Base-by-base conservation (phyloP, 2,113 vertebrate species). In the Takifugu flavidus region DNA sequence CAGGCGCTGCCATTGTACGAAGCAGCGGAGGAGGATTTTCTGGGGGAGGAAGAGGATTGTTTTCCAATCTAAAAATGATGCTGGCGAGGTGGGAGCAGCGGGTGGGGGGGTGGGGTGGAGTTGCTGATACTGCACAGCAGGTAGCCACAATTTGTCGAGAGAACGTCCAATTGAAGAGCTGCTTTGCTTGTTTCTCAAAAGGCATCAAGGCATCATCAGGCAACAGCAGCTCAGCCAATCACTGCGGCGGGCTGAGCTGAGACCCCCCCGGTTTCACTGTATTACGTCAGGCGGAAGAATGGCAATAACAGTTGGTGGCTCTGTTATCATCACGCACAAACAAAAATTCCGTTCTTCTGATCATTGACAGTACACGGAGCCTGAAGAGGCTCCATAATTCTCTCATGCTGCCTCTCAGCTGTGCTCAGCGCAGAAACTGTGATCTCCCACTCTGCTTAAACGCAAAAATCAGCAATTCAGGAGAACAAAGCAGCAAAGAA, bases 181-280 rank as follows among this genome's bases (percentile, higher is more conserved):
- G 31, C 46, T 43, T 26, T 55, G 31, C 57, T 53, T 3, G 7
- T 39, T 39, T 39, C 34, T 39, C 34, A 39, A 10, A 39, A 39
- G 11, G 34, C 34, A 39, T 1, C 34, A 11, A 10, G 34, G 27
- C 59, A 59, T 50, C 44, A 53, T 57, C 61, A 86, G 84, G 70
- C 81, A 71, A 83, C 77, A 77, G 85, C 82, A 83, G 77, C 54
- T 15, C 59, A 68, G 68, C 86, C 86, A 89, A 85, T 87, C 82
- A 83, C 59, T 51, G 56, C 62, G 70, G 74, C 75, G 67, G 43
- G 20, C 6, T 39, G 25, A 78, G 51, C 15, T 20, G 45, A 77
- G 66, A 59, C 25, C 62, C 55, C 29, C 44, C 15, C 11, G 46
- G 42, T 52, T 14, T 49, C 44, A 26, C 13, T 13, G 59, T 47